Evolutionary conservation across 2,113 vertebrate genomes (phyloP), one percentile per base, ranked within the genome.

Genomic region (Melanerpes formicivorus): DNA sequence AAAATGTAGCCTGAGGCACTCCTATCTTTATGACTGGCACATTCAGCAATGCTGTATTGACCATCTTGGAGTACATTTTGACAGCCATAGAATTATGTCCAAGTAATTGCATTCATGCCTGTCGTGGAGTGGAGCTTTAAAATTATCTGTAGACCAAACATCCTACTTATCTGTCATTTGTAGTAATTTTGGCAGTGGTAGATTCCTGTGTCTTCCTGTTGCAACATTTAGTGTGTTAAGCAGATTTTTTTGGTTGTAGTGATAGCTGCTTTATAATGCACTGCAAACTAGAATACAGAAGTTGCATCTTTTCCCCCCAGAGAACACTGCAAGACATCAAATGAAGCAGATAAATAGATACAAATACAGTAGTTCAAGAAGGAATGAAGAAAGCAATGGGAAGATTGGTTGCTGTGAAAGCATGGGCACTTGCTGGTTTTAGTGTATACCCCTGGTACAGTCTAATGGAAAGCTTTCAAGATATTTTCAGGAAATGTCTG

Each of bases 401-500:
- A 82, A 80, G 93, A 92, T 37, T 54, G 76, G 86, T 46, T 90
- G 76, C 80, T 87, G 21, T 63, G 93, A 81, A 67, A 83, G 83
- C 84, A 56, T 40, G 93, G 95, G 93, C 95, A 96, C 97, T 97
- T 91, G 96, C 97, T 98, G 96, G 86, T 98, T 97, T 97, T 97
- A 97, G 96, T 96, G 77, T 98, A 96, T 97, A 97, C 98, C 98
- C 98, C 97, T 97, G 97, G 94, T 96, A 95, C 94, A 95, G 90
- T 97, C 98, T 99, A 99, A 99, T 99, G 99, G 99, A 99, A 99
- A 98, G 99, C 99, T 99, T 99, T 99, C 98, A 99, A 97, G 96
- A 95, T 96, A 95, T 93, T 97, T 96, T 95, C 93, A 88, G 97
- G 96, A 97, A 97, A 98, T 91, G 98, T 98, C 98, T 92, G 96